Percentiles rank a stretch among this genome's conserved stretches.
These are phyloP conservation scores for Drosophila lutescens DNA, from an alignment of 2,888 invertebrate genomes.

Conservation along the genomic window DNA sequence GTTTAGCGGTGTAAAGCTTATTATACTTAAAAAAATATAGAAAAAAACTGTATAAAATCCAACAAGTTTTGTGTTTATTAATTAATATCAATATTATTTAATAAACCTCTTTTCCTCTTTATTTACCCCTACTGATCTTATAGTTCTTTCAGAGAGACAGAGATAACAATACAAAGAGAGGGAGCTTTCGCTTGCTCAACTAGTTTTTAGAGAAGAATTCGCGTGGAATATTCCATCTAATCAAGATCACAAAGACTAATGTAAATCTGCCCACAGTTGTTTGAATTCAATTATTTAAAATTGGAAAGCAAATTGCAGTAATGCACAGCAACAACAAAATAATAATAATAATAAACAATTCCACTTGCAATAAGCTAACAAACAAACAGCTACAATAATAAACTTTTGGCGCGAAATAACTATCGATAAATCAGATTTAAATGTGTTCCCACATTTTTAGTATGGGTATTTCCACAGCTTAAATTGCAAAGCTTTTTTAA, in stretches of 20 bases:
- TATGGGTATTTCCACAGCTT: background rate
- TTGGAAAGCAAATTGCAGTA: background rate
- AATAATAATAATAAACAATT: background rate
- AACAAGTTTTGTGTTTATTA: background rate
- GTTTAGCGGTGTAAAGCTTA: too few relatives aligned
- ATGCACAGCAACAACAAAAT: background rate
- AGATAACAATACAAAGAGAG: conserved; percentile 6
- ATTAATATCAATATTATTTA: too few relatives aligned
- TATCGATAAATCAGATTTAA: conserved; percentile 2
- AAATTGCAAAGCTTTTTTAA: background rate
- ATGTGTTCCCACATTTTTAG: background rate
- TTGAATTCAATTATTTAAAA: background rate
- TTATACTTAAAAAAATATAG: background rate
- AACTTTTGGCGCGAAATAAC: background rate
- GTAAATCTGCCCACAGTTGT: background rate
- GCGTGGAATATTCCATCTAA: conserved; percentile 44
- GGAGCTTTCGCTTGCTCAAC: conserved; percentile 43
- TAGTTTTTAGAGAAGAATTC: conserved; percentile 16
- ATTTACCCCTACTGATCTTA: conserved; percentile 1
- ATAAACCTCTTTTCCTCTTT: background rate
- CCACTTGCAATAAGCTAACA: background rate
- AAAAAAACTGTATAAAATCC: too few relatives aligned
- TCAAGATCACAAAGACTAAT: conserved; percentile 2
- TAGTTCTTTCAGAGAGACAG: background rate
- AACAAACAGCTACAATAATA: background rate